These are phyloP conservation scores for Euphonia xanthogaster DNA, from an alignment of 2,797 vertebrate genomes.

Conservation along the genomic window DNA sequence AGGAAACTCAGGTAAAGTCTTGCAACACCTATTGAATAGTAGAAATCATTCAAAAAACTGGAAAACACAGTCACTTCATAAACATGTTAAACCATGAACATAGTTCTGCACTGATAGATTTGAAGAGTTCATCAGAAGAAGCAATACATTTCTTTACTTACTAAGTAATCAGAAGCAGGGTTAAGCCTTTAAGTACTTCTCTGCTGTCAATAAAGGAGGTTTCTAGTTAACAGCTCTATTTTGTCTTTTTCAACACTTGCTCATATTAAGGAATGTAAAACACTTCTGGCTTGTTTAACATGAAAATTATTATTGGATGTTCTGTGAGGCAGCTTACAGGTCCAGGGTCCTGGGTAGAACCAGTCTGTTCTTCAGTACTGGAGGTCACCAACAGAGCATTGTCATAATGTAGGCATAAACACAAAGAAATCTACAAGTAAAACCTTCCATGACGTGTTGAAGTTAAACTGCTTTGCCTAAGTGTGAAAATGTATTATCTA, in stretches of 20 bases:
- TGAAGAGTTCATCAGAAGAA: background rate
- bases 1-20: background rate
- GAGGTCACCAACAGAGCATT: background rate
- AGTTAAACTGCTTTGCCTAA: conserved; percentile 36
- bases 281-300: background rate
- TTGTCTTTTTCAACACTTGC: background rate
- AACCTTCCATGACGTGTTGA: background rate
- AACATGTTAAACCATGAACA: background rate
- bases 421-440: conserved; percentile 1
- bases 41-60: background rate
- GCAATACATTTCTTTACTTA: background rate
- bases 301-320: background rate
- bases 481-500: conserved; percentile 27
- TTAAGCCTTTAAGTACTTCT: background rate
- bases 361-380: background rate
- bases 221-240: background rate
- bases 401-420: background rate
- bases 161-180: background rate
- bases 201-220: background rate
- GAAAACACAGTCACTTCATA: background rate
- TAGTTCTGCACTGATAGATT: background rate
- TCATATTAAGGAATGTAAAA: background rate
- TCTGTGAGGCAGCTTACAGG: background rate
- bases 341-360: background rate
- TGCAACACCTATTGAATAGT: background rate